Evolutionary conservation across 2,797 vertebrate genomes (phyloP).

Genomic region (Agapornis canus): DNA sequence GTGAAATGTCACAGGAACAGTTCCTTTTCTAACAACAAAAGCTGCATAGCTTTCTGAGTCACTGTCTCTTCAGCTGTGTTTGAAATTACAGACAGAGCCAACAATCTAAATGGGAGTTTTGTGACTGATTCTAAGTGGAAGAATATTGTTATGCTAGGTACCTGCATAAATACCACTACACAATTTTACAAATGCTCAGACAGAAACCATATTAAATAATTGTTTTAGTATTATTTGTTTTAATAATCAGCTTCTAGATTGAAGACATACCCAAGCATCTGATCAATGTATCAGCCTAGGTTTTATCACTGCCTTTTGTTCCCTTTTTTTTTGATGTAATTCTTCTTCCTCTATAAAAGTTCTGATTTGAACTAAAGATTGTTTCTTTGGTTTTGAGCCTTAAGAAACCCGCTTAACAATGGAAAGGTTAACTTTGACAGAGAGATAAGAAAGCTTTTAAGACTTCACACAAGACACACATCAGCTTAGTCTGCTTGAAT

Average conservation of each 20-base stretch:
- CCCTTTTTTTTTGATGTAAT: neutral
- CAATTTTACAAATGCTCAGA: neutral
- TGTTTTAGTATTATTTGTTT: neutral
- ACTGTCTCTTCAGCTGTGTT: neutral
- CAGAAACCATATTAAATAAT: neutral
- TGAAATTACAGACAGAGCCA: neutral
- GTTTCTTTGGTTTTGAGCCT: neutral
- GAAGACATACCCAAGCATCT: neutral
- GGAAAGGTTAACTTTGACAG: neutral
- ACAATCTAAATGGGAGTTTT: neutral
- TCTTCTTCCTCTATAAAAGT: neutral
- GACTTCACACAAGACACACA: neutral
- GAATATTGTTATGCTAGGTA: neutral
- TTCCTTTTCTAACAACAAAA: constrained; percentile 27
- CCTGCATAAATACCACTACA: neutral
- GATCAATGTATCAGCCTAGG: neutral
- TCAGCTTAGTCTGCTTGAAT: neutral
- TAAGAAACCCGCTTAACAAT: neutral
- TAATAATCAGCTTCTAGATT: neutral
- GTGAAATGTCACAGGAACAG: constrained; percentile 11
- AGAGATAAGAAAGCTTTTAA: neutral
- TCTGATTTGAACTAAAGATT: neutral
- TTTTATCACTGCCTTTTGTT: neutral
- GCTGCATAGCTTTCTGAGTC: neutral
- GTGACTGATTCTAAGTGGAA: neutral